Evolutionary conservation across 2,888 invertebrate species (phyloP).

Genomic region (Morpho helenor): DNA sequence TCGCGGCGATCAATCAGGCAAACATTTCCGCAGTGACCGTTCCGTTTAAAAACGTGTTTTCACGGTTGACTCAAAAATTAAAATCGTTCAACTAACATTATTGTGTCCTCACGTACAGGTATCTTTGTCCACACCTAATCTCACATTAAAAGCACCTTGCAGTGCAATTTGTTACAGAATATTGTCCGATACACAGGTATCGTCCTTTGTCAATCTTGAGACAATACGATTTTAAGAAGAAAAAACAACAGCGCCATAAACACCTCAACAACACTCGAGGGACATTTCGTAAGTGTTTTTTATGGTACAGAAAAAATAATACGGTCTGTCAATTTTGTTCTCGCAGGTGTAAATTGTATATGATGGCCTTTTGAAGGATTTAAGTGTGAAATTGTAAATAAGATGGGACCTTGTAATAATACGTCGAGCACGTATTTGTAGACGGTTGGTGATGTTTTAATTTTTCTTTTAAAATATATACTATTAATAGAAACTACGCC

Average conservation of each 20-base stretch:
- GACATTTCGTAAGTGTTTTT: slow-evolving; percentile 62
- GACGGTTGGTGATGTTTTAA: background rate
- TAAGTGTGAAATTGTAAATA: slow-evolving; percentile 54
- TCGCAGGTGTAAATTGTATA: slow-evolving; percentile 54
- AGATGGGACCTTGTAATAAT: slow-evolving; percentile 34
- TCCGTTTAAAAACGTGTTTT: slow-evolving; percentile 49
- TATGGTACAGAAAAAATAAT: slow-evolving; percentile 45
- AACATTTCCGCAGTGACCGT: slow-evolving; percentile 20
- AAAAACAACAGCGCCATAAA: slow-evolving; percentile 43
- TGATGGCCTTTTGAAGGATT: slow-evolving; percentile 37
- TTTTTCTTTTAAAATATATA: no score
- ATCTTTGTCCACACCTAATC: slow-evolving; percentile 43
- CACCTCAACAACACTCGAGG: slow-evolving; percentile 45
- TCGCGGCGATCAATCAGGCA: slow-evolving; percentile 14
- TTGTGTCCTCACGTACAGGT: slow-evolving; percentile 59
- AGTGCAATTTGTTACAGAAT: slow-evolving; percentile 58
- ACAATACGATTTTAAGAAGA: slow-evolving; percentile 33
- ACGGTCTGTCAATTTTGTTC: slow-evolving; percentile 37
- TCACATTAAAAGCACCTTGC: slow-evolving; percentile 59
- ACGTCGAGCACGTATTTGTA: slow-evolving; percentile 13
- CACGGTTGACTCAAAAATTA: slow-evolving; percentile 59
- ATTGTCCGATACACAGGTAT: slow-evolving; percentile 72
- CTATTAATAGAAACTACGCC: no score
- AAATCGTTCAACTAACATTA: slow-evolving; percentile 45
- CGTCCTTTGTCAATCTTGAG: slow-evolving; percentile 41